Base-by-base conservation (phyloP, 2,113 vertebrate species). In the Calcarius ornatus region DNA sequence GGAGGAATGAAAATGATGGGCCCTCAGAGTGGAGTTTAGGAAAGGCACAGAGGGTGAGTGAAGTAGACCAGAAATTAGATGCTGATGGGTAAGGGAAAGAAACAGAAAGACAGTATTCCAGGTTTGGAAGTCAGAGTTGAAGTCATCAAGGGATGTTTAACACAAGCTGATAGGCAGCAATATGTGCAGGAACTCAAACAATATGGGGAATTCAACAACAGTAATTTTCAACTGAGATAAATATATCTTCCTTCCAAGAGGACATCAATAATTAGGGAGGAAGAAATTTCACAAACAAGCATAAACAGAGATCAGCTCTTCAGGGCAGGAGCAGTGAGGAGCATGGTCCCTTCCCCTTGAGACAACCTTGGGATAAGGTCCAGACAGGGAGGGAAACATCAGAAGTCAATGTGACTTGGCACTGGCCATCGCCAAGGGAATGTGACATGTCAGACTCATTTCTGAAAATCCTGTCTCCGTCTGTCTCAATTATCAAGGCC, bases 401-500 rank as follows among this genome's bases (percentile, higher is more conserved):
- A 56, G 50, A 82, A 94, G 64, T 73, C 82, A 73, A 18, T 81
- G 88, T 92, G 82, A 90, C 76, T 92, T 95, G 93, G 79, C 94
- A 88, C 28, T 78, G 69, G 28, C 31, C 72, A 78, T 78, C 0
- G 16, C 64, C 43, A 15, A 90, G 81, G 94, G 96, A 95, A 71
- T 75, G 76, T 45, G 82, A 25, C 51, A 90, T 90, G 82, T 96
- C 94, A 95, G 69, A 88, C 38, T 78, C 25, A 83, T 96, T 95
- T 83, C 76, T 83, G 51, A 84, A 96, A 95, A 35, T 47, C 81
- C 86, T 45, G 25, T 94, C 69, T 92, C 43, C 43, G 28, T 77
- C 96, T 90, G 56, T 93, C 95, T 95, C 92, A 92, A 60, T 96
- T 93, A 90, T 28, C 33, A 77, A 66, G 50, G 78, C 37, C 71